Evolutionary conservation across 2,113 vertebrate genomes (phyloP), one percentile per base, ranked within the genome.

Genomic region (Dissostichus mawsoni): DNA sequence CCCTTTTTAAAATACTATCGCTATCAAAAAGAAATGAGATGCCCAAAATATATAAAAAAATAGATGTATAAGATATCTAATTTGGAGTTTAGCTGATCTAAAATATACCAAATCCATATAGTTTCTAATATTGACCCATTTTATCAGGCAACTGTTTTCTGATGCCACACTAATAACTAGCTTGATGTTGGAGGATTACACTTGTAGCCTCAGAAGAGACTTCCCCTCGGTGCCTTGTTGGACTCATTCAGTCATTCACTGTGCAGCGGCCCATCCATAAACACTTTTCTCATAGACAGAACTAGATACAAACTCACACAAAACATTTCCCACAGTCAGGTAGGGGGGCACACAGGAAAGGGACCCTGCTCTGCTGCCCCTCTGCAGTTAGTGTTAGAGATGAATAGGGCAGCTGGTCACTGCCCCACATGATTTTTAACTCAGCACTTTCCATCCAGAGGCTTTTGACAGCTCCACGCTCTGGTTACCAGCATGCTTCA

Each of bases 361-460:
- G 51, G 52, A 78, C 84, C 72, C 51, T 61, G 76, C 77, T 52
- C 73, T 53, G 59, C 23, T 20, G 33, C 75, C 64, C 74, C 64
- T 59, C 76, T 25, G 75, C 82, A 76, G 76, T 61, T 47, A 36
- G 68, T 58, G 78, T 52, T 3, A 7, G 57, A 76, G 74, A 73
- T 89, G 90, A 91, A 83, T 87, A 84, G 86, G 48, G 50, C 58
- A 68, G 66, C 69, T 69, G 2, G 69, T 78, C 68, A 36, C 45
- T 10, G 1, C 25, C 64, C 13, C 76, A 69, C 58, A 41, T 44
- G 44, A 79, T 78, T 80, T 88, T 86, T 14, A 79, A 71, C 88
- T 90, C 88, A 88, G 85, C 82, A 90, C 77, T 91, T 92, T 90
- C 73, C 44, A 53, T 85, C 76, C 81, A 83, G 41, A 85, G 77